These are phyloP conservation scores for Xyrichtys novacula DNA, from an alignment of 2,797 vertebrate genomes.

Conservation along the genomic window DNA sequence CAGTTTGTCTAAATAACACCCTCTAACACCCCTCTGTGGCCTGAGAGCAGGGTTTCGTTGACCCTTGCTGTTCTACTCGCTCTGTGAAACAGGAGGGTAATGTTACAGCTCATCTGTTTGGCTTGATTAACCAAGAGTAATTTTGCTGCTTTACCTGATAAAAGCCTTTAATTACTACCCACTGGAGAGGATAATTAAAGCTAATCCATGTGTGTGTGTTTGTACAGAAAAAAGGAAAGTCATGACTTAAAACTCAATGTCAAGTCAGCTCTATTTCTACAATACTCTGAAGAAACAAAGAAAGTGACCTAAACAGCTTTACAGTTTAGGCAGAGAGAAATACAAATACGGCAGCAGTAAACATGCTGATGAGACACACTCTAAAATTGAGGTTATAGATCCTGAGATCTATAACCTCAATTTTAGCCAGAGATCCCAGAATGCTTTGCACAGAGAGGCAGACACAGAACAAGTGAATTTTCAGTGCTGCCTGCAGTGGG, in stretches of 20 bases:
- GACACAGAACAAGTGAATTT: too few species aligned
- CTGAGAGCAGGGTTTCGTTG: slow-evolving; percentile 20
- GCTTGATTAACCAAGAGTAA: slow-evolving; percentile 44
- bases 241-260: slow-evolving; percentile 2
- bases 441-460: too few species aligned
- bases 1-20: slow-evolving; percentile 9
- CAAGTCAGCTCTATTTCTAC: not conserved
- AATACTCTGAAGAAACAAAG: not conserved
- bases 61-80: slow-evolving; percentile 28
- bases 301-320: too few species aligned
- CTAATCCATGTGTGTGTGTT: slow-evolving; percentile 35
- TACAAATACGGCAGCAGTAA: too few species aligned
- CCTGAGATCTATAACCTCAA: too few species aligned
- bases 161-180: slow-evolving; percentile 58
- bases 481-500: too few species aligned
- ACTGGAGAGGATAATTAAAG: slow-evolving; percentile 49
- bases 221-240: slow-evolving; percentile 1
- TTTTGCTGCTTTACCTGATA: slow-evolving; percentile 46
- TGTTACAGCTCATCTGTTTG: slow-evolving; percentile 51
- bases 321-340: too few species aligned
- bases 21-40: slow-evolving; percentile 2
- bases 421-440: too few species aligned
- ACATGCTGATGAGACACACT: too few species aligned
- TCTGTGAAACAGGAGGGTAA: slow-evolving; percentile 38
- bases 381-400: too few species aligned